These are phyloP conservation scores for Pachydiplax longipennis DNA, from an alignment of 2,888 invertebrate species.

Conservation along the genomic window DNA sequence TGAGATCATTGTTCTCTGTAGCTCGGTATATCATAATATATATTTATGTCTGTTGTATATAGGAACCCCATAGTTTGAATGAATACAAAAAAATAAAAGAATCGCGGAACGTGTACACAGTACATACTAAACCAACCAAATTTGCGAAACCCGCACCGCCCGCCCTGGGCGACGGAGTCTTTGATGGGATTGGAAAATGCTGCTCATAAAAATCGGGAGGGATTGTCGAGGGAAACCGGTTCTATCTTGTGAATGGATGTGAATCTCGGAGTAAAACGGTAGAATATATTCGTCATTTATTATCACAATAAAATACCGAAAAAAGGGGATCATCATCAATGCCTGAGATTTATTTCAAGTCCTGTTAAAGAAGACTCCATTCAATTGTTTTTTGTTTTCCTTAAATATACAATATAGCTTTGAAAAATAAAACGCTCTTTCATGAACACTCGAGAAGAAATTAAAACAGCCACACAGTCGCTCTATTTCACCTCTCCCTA, in stretches of 20 bases:
- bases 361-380: constrained; percentile 44
- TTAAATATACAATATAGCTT: constrained; percentile 45
- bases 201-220: constrained; percentile 21
- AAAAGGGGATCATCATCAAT: constrained; percentile 36
- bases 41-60: constrained; percentile 45
- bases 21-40: constrained; percentile 43
- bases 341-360: constrained; percentile 45
- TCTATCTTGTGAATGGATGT: constrained; percentile 1
- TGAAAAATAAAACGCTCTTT: constrained; percentile 45
- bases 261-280: constrained; percentile 41
- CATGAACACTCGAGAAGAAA: constrained; percentile 43
- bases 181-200: constrained; percentile 43
- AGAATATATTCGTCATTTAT: constrained; percentile 36
- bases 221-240: constrained; percentile 27
- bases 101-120: constrained; percentile 41
- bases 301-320: constrained; percentile 45
- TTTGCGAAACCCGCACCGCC: constrained; percentile 14
- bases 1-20: constrained; percentile 44
- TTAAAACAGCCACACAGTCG: constrained; percentile 32
- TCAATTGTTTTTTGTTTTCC: constrained; percentile 38
- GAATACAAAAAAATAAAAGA: constrained; percentile 44
- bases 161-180: background rate
- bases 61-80: constrained; percentile 45
- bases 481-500: constrained; percentile 34
- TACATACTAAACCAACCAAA: constrained; percentile 45